A percentile compares a stretch with the other conserved stretches of the same genome.
These are phyloP conservation scores for Dryobotodes eremita DNA, from an alignment of 2,888 invertebrate genomes.

Conservation along the genomic window DNA sequence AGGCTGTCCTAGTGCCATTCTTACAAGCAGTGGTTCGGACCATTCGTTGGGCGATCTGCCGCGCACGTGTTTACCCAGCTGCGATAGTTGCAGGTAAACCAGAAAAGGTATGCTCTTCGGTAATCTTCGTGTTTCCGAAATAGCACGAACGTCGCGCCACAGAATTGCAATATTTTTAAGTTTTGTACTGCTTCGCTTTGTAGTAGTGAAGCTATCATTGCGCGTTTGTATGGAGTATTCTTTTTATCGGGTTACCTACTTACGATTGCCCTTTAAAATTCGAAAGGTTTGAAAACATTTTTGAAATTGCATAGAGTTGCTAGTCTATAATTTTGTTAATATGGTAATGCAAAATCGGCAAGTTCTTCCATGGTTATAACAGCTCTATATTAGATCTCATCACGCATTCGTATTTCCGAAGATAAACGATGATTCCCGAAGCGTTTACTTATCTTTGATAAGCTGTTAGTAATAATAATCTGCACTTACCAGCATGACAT, in stretches of 20 bases:
- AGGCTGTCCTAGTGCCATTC: conserved; percentile 76
- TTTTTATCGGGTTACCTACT: too few species aligned
- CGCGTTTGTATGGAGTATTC: too few species aligned
- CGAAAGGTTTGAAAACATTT: neutral
- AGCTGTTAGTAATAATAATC: neutral
- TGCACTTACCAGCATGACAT: conserved; percentile 70
- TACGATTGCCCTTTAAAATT: neutral
- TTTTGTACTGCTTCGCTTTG: neutral
- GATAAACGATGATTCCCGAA: neutral
- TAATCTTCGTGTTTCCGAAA: too few species aligned
- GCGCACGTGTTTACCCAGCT: conserved; percentile 77
- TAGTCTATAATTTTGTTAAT: too few species aligned
- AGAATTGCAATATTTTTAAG: too few species aligned
- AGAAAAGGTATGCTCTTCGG: too few species aligned
- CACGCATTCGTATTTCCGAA: neutral
- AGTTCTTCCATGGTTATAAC: neutral
- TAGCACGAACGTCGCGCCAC: too few species aligned
- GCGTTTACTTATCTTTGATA: neutral
- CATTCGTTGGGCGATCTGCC: conserved; percentile 82
- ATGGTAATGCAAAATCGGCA: too few species aligned
- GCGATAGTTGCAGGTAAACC: conserved; percentile 66
- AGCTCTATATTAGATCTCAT: neutral
- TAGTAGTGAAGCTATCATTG: neutral
- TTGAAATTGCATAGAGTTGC: neutral
- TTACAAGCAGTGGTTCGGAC: conserved; percentile 80